Percentiles rank a stretch among this genome's conserved stretches.
phyloP scores from a whole-genome alignment of 2,113 vertebrate genomes.

The Orcinus orca region DNA sequence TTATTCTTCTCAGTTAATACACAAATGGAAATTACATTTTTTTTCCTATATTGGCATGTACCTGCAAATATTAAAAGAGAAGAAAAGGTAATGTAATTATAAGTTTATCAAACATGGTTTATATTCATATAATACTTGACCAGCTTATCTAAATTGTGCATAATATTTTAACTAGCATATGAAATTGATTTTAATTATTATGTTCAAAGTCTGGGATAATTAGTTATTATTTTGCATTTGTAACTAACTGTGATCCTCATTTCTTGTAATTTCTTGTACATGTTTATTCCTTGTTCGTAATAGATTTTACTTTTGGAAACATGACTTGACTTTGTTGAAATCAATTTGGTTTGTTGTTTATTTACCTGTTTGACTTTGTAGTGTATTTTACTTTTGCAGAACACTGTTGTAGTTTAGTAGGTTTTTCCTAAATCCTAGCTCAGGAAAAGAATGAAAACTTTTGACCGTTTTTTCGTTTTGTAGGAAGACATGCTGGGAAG shows the following conservation, averaged over 20 bases:
- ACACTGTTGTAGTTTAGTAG: constrained; percentile 49
- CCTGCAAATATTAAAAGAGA: constrained; percentile 61
- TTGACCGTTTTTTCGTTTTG: neutral
- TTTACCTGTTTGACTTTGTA: constrained; percentile 57
- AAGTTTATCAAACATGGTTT: constrained; percentile 43
- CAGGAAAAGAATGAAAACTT: constrained; percentile 22
- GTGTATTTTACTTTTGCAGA: constrained; percentile 64
- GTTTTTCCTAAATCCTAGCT: constrained; percentile 33
- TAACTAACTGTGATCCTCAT: constrained; percentile 73
- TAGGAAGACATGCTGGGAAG: constrained; percentile 38
- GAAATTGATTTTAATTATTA: constrained; percentile 58
- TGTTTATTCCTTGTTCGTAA: constrained; percentile 67
- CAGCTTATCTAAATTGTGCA: constrained; percentile 69
- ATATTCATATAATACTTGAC: constrained; percentile 64
- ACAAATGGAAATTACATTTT: constrained; percentile 63
- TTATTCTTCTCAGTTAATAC: constrained; percentile 65
- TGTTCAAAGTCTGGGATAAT: constrained; percentile 46
- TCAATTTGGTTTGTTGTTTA: constrained; percentile 70
- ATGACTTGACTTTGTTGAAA: constrained; percentile 60
- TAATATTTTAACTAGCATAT: constrained; percentile 67
- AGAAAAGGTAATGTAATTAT: constrained; percentile 61
- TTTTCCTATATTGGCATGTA: constrained; percentile 57
- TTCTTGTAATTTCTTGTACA: constrained; percentile 73
- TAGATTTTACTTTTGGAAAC: constrained; percentile 73
- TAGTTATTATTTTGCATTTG: constrained; percentile 71